phyloP scores from a whole-genome alignment of 2,113 vertebrate species.

The Oreotrochilus melanogaster region DNA sequence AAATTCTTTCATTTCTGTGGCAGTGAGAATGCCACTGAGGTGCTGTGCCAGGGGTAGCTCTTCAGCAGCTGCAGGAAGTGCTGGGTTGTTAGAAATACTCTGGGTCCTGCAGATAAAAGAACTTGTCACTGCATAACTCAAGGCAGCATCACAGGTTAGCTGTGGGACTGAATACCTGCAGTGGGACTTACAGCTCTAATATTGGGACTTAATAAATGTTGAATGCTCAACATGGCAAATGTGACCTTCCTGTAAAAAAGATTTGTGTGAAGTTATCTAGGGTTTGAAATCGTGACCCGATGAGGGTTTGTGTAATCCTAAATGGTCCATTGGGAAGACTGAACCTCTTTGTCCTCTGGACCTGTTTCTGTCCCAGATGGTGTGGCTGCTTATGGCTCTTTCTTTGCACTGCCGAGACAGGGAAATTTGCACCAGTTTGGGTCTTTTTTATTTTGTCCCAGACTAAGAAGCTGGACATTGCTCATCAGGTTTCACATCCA shows the following conservation, averaged over 20 bases:
- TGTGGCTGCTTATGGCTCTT: neutral
- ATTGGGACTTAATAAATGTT: neutral
- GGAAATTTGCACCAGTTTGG: neutral
- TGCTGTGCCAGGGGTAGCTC: neutral
- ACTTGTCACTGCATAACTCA: accelerated
- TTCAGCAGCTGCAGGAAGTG: neutral
- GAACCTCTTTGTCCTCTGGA: neutral
- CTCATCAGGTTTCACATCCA: neutral
- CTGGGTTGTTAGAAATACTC: neutral
- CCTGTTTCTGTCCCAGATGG: neutral
- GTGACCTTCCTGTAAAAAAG: neutral
- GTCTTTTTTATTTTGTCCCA: neutral
- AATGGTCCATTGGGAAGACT: neutral
- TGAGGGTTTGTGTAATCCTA: neutral
- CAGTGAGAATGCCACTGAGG: neutral
- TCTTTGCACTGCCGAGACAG: neutral
- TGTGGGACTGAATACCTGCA: neutral
- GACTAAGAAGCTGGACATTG: neutral
- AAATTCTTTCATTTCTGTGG: neutral
- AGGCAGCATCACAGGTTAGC: neutral
- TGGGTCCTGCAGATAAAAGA: neutral
- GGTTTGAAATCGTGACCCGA: neutral
- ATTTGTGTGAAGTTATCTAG: neutral
- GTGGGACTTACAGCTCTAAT: neutral
- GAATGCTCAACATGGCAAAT: neutral